These are phyloP conservation scores for Trachelus tabidus DNA, from an alignment of 2,888 invertebrate genomes.

Conservation along the genomic window DNA sequence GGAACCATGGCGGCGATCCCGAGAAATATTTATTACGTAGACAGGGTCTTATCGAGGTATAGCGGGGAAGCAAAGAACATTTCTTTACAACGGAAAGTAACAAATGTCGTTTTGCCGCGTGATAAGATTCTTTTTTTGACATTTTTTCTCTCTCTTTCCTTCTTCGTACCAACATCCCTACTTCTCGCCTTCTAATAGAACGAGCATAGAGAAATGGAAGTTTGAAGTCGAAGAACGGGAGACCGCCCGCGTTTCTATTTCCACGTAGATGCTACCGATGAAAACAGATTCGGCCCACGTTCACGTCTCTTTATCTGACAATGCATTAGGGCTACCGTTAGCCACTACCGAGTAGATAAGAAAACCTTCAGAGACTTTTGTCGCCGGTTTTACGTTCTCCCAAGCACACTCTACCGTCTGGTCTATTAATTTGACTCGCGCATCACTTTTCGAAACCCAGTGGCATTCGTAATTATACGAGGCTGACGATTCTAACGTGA, in stretches of 20 bases:
- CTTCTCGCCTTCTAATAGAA: background rate
- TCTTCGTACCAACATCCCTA: background rate
- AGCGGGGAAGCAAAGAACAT: background rate
- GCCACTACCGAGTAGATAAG: constrained; percentile 16
- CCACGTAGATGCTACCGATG: background rate
- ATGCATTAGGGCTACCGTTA: constrained; percentile 36
- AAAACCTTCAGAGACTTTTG: background rate
- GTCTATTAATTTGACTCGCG: background rate
- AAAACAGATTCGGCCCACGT: background rate
- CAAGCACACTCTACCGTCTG: background rate
- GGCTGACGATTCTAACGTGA: background rate
- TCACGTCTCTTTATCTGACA: constrained; percentile 29
- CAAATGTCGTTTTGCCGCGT: constrained; percentile 1
- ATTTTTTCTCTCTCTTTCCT: background rate
- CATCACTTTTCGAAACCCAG: background rate
- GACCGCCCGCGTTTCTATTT: constrained; percentile 12
- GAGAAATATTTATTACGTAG: background rate
- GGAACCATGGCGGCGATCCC: background rate
- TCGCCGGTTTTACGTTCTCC: background rate
- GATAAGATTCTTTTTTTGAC: background rate
- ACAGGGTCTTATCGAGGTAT: background rate
- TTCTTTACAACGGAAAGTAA: background rate
- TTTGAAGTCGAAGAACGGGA: background rate
- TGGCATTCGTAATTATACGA: background rate
- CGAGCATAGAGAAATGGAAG: background rate